phyloP scores from a whole-genome alignment of 2,888 invertebrate species.

The Stenodera caucasica region DNA sequence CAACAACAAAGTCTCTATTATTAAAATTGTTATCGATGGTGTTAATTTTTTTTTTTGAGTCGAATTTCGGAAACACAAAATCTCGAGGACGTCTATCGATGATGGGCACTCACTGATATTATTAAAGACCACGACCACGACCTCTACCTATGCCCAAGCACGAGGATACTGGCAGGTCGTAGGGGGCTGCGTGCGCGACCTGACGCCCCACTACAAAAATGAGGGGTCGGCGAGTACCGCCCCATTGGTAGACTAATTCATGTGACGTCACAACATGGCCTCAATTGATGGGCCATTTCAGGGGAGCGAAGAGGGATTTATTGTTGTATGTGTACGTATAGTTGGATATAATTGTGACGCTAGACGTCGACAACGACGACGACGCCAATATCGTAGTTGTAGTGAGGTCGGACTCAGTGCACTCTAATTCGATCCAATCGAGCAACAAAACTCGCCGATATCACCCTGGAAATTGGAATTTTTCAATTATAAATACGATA shows the following conservation, averaged over 20 bases:
- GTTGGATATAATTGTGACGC: not conserved
- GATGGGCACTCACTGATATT: constrained; percentile 7
- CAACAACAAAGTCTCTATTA: not conserved
- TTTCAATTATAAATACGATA: too few relatives aligned
- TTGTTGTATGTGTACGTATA: constrained; percentile 11
- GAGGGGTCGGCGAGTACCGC: constrained; percentile 38
- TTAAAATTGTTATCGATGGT: too few relatives aligned
- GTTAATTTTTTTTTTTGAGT: too few relatives aligned
- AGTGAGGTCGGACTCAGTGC: not conserved
- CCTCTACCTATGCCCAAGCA: constrained; percentile 12
- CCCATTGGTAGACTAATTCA: constrained; percentile 40
- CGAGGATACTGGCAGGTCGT: constrained; percentile 18
- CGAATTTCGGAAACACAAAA: not conserved
- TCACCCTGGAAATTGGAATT: too few relatives aligned
- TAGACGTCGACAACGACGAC: not conserved
- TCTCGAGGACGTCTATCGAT: not conserved
- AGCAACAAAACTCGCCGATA: too few relatives aligned
- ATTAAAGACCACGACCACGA: constrained; percentile 8
- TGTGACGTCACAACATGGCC: constrained; percentile 54
- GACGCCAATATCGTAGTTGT: not conserved
- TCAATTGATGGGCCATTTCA: constrained; percentile 27
- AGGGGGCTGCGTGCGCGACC: constrained; percentile 15
- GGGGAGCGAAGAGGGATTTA: not conserved
- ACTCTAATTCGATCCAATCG: not conserved
- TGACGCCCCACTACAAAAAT: constrained; percentile 37